Evolutionary conservation across 2,888 invertebrate genomes (phyloP).

Genomic region (Drosophila pseudotalamancana): DNA sequence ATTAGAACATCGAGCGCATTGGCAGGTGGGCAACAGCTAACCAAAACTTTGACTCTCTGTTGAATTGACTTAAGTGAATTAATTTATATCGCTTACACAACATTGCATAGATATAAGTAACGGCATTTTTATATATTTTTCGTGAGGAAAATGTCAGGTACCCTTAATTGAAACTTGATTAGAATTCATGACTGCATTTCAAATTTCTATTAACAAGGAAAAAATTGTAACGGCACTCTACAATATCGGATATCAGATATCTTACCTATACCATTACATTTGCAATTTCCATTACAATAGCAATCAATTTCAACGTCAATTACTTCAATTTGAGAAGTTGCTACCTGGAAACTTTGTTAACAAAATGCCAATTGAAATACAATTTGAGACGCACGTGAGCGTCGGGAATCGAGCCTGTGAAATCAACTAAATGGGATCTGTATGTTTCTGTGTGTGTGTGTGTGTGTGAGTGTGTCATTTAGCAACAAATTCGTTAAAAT

Average conservation of each 20-base stretch:
- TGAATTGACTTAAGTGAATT: not conserved
- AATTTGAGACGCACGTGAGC: slow-evolving; percentile 47
- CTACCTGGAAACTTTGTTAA: slow-evolving; percentile 32
- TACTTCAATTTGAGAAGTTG: slow-evolving; percentile 20
- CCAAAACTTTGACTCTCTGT: not conserved
- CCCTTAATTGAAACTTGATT: not conserved
- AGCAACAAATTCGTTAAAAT: slow-evolving; percentile 66
- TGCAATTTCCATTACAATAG: slow-evolving; percentile 4
- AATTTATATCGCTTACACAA: not conserved
- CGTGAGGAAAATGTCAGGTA: not conserved
- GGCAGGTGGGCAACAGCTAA: slow-evolving; percentile 2
- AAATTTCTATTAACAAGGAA: not conserved
- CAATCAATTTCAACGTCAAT: slow-evolving; percentile 36
- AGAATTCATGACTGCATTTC: not conserved
- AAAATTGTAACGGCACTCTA: not conserved
- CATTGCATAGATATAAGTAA: not conserved
- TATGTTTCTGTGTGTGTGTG: not conserved
- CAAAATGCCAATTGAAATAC: slow-evolving; percentile 30
- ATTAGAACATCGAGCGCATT: slow-evolving; percentile 27
- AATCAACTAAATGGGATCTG: slow-evolving; percentile 1
- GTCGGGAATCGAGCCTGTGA: slow-evolving; percentile 15
- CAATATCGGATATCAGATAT: slow-evolving; percentile 4
- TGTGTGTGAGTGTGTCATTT: slow-evolving; percentile 39
- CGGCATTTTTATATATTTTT: not conserved
- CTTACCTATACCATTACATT: not conserved